phyloP scores from a whole-genome alignment of 2,797 vertebrate species.

The Chelonia mydas region DNA sequence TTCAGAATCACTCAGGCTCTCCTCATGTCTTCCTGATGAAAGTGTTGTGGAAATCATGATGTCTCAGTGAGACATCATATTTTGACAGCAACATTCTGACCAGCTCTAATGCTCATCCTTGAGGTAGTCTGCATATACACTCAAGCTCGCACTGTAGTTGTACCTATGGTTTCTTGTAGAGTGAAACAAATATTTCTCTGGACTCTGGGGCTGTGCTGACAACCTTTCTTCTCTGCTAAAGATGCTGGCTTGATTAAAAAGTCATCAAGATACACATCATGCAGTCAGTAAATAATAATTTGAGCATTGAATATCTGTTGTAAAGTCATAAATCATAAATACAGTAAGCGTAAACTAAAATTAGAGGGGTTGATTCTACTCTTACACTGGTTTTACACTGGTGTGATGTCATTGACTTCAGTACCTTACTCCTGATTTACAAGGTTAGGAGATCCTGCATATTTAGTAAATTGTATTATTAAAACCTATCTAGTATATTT shows the following conservation, averaged over 20 bases:
- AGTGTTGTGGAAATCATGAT: rapidly evolving
- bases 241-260: conserved; percentile 28
- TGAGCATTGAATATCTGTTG: conserved; percentile 8
- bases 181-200: not conserved
- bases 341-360: conserved; percentile 15
- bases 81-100: not conserved
- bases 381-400: not conserved
- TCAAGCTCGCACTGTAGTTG: not conserved
- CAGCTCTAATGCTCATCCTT: not conserved
- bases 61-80: not conserved
- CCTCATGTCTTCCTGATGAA: not conserved
- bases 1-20: not conserved
- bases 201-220: not conserved
- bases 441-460: not conserved
- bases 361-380: not conserved
- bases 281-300: not conserved
- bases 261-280: not conserved
- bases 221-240: conserved; percentile 1
- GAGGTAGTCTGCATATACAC: not conserved
- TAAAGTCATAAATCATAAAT: conserved; percentile 9
- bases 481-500: not conserved
- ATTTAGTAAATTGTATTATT: not conserved
- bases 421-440: not conserved
- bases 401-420: not conserved
- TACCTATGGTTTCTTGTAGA: not conserved